Conservation (phyloP, 2,797 vertebrate genomes). For the Myiotriccus ornatus region DNA sequence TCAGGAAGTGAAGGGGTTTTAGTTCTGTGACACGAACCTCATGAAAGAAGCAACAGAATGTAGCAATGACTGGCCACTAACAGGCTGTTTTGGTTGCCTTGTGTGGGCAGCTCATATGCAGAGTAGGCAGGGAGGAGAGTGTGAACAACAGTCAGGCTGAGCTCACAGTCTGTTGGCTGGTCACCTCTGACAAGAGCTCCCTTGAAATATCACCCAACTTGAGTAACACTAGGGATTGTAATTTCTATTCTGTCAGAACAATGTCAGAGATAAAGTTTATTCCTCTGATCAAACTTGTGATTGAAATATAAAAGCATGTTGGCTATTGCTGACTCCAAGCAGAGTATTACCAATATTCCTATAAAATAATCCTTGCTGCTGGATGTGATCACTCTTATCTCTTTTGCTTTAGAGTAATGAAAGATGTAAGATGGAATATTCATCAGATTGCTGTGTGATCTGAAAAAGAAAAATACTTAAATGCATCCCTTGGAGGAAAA, state of each 20-base stretch:
- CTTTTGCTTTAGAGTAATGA: background rate
- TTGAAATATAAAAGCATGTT: background rate
- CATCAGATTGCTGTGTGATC: background rate
- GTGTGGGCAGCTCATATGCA: background rate
- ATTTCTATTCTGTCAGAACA: background rate
- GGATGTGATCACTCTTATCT: background rate
- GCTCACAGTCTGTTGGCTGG: background rate
- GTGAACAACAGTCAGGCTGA: background rate
- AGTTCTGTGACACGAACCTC: background rate
- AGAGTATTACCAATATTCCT: background rate
- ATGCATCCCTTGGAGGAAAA: background rate
- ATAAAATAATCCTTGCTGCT: background rate
- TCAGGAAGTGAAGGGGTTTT: background rate
- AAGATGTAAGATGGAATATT: background rate
- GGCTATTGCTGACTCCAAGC: background rate
- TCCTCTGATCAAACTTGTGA: background rate
- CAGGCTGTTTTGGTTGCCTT: background rate
- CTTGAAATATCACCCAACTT: background rate
- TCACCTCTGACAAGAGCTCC: background rate
- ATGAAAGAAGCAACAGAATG: background rate
- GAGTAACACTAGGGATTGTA: background rate
- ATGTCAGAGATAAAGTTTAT: background rate
- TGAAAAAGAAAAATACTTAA: background rate
- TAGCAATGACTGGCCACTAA: background rate
- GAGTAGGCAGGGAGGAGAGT: background rate